Percentiles rank a stretch among this genome's conserved stretches.
Evolutionary conservation across 2,113 vertebrate species (phyloP).

Genomic region (Saccopteryx leptura): DNA sequence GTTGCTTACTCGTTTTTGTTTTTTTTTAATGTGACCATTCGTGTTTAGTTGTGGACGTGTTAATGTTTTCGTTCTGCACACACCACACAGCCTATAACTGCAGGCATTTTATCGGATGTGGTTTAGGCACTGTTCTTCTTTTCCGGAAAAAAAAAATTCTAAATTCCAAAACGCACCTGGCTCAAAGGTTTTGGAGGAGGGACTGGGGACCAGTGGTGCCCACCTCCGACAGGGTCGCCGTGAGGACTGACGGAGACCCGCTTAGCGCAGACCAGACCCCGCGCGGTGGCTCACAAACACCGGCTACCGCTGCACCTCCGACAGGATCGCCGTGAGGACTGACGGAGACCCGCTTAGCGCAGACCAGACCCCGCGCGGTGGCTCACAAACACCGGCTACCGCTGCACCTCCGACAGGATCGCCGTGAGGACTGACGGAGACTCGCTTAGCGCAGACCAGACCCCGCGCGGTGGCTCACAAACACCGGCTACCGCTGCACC

Average conservation of each 20-base stretch:
- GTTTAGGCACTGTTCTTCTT: background rate
- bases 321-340: background rate
- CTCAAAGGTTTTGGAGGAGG: background rate
- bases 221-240: rapidly evolving
- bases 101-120: background rate
- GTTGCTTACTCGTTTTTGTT: background rate
- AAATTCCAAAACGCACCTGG: background rate
- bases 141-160: background rate
- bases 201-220: background rate
- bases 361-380: background rate
- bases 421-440: background rate
- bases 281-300: background rate
- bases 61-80: background rate
- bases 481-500: background rate
- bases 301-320: background rate
- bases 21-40: background rate
- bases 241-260: background rate
- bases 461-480: background rate
- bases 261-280: background rate
- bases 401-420: background rate
- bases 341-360: background rate
- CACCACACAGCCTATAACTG: background rate
- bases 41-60: background rate
- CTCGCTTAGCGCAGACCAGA: background rate
- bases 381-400: background rate